phyloP scores from a whole-genome alignment of 2,113 vertebrate species.

The Bambusicola thoracicus region DNA sequence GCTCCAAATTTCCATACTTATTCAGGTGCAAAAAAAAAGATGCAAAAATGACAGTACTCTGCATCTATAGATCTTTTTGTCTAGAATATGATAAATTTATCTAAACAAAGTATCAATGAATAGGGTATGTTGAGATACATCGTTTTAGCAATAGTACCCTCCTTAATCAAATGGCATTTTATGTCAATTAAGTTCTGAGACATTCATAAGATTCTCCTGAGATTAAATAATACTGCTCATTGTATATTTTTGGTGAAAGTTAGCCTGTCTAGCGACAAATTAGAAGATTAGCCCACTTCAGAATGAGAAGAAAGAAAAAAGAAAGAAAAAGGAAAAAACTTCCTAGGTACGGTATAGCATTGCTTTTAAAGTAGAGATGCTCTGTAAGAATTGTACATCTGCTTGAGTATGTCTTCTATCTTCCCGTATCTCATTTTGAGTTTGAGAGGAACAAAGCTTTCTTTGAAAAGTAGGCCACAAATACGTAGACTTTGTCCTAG shows the following conservation, averaged over 20 bases:
- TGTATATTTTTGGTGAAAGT: not conserved
- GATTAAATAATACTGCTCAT: not conserved
- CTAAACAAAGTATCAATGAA: not conserved
- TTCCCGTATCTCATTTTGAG: not conserved
- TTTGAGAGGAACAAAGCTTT: not conserved
- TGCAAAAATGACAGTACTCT: not conserved
- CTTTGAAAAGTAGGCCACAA: not conserved
- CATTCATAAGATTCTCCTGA: not conserved
- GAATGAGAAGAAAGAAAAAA: not conserved
- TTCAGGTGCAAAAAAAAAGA: not conserved
- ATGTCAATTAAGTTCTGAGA: not conserved
- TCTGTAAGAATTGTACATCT: not conserved
- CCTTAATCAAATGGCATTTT: not conserved
- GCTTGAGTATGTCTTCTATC: not conserved
- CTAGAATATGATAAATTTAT: not conserved
- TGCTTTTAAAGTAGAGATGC: not conserved
- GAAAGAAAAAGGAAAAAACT: not conserved
- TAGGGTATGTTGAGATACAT: not conserved
- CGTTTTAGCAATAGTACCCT: not conserved
- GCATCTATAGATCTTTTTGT: not conserved
- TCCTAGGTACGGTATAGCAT: not conserved
- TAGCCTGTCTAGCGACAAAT: not conserved
- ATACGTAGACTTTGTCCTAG: not conserved
- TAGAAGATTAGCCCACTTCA: not conserved
- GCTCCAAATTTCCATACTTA: not conserved